These are phyloP conservation scores for Embiotoca jacksoni DNA, from an alignment of 2,113 vertebrate genomes.

Conservation along the genomic window DNA sequence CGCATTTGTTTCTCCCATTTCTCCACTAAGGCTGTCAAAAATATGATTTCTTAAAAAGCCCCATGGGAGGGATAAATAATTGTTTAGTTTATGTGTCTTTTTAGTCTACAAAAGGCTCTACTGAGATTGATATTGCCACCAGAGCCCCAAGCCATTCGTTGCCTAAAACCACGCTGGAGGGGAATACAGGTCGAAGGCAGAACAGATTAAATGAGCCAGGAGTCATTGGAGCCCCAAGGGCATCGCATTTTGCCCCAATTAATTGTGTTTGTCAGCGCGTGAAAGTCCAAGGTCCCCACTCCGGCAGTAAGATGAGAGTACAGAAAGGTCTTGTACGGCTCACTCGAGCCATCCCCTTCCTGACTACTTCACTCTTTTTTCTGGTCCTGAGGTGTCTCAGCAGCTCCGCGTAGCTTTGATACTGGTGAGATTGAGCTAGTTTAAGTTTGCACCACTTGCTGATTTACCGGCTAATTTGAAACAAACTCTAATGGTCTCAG, in stretches of 20 bases:
- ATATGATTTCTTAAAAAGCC: slow-evolving; percentile 28
- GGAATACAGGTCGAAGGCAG: slow-evolving; percentile 62
- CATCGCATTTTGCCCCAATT: slow-evolving; percentile 74
- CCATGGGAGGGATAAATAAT: slow-evolving; percentile 27
- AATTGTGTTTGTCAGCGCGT: slow-evolving; percentile 75
- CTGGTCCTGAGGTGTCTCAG: not conserved
- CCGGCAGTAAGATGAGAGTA: slow-evolving; percentile 49
- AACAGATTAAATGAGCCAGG: slow-evolving; percentile 72
- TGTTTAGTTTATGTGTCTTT: slow-evolving; percentile 45
- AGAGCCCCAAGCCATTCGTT: slow-evolving; percentile 36
- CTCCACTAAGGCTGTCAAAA: slow-evolving; percentile 1
- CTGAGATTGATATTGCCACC: slow-evolving; percentile 26
- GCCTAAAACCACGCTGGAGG: slow-evolving; percentile 63
- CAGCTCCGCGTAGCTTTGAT: slow-evolving; percentile 18
- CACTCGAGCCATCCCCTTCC: slow-evolving; percentile 5
- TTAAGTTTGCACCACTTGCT: slow-evolving; percentile 36
- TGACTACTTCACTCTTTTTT: slow-evolving; percentile 18
- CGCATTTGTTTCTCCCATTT: slow-evolving; percentile 27
- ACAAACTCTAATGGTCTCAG: slow-evolving; percentile 50
- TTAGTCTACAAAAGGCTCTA: slow-evolving; percentile 29
- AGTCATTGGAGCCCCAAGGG: slow-evolving; percentile 69
- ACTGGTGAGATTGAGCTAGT: slow-evolving; percentile 3
- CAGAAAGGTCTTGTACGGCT: slow-evolving; percentile 44
- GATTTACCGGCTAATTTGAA: slow-evolving; percentile 57
- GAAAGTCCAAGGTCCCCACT: slow-evolving; percentile 68